A percentile compares a stretch with the other conserved stretches of the same genome.
phyloP scores from a whole-genome alignment of 35 echinoderm and acorn worm species.

The Diadema setosum region DNA sequence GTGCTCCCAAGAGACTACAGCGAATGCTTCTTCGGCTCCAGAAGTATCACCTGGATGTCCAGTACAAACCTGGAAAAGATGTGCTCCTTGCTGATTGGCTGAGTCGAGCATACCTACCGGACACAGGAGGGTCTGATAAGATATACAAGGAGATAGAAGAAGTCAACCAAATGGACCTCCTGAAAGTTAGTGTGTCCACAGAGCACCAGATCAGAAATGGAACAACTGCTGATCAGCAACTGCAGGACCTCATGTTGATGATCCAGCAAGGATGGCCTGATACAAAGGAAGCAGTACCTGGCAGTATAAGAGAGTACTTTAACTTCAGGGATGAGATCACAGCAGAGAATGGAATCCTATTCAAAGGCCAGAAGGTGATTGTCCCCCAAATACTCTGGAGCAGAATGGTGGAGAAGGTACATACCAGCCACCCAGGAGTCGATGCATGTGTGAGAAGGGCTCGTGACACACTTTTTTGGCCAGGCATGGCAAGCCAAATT shows the following conservation, averaged over 20 bases:
- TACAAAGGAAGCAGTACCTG: neutral
- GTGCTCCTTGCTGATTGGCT: constrained; percentile 20
- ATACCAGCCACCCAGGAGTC: constrained; percentile 46
- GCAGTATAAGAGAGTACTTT: constrained; percentile 24
- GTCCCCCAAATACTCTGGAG: constrained; percentile 24
- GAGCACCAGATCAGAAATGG: neutral
- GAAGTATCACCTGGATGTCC: constrained; percentile 36
- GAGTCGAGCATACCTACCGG: neutral
- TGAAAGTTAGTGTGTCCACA: neutral
- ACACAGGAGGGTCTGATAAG: neutral
- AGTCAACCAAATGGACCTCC: constrained; percentile 18
- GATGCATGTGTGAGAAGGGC: constrained; percentile 60
- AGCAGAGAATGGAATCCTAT: constrained; percentile 63
- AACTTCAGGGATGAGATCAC: constrained; percentile 65
- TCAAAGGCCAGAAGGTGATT: constrained; percentile 45
- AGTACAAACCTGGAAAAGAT: constrained; percentile 18
- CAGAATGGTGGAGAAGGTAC: constrained; percentile 31
- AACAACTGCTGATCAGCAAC: neutral
- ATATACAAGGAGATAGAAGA: neutral
- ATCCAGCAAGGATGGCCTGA: constrained; percentile 61
- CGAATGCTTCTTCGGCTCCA: constrained; percentile 63
- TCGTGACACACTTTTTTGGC: constrained; percentile 52
- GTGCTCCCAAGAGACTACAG: constrained; percentile 59
- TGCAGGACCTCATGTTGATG: constrained; percentile 36
- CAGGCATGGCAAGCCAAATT: constrained; percentile 50